Evolutionary conservation across 2,113 vertebrate species (phyloP), one percentile per base, ranked within the genome.

Genomic region (Morone saxatilis): DNA sequence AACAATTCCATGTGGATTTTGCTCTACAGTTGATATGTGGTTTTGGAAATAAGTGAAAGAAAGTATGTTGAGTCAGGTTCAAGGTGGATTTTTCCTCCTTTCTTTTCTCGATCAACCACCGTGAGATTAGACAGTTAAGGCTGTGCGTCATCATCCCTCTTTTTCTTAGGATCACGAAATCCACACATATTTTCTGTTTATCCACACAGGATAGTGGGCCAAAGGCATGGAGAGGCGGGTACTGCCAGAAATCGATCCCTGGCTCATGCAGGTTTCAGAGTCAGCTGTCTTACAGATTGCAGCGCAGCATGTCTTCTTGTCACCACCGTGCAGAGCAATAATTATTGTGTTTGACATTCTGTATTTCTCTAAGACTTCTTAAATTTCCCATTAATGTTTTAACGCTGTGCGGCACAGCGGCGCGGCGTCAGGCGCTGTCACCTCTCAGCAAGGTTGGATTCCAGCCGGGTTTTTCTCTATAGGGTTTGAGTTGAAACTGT

Each of bases 291-390:
- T 69, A 71, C 86, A 91, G 85, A 88, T 80, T 91, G 84, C 80
- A 22, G 61, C 89, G 4, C 85, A 86, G 88, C 92, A 53, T 40
- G 86, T 76, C 79, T 76, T 80, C 75, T 74, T 87, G 79, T 90
- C 86, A 62, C 85, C 54, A 12, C 81, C 48, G 38, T 50, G 68
- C 79, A 22, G 77, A 84, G 88, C 61, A 65, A 76, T 91, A 86
- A 89, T 90, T 88, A 87, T 80, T 71, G 75, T 50, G 75, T 93
- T 81, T 87, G 87, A 92, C 87, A 87, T 89, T 87, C 80, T 78
- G 67, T 57, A 73, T 70, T 85, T 81, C 47, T 73, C 59, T 0
- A 9, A 45, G 71, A 70, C 82, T 83, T 79, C 74, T 81, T 80
- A 16, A 78, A 72, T 51, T 78, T 65, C 62, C 60, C 67, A 43